Evolutionary conservation across 2,113 vertebrate genomes (phyloP).

Genomic region (Cyphomyrus discorhynchus): DNA sequence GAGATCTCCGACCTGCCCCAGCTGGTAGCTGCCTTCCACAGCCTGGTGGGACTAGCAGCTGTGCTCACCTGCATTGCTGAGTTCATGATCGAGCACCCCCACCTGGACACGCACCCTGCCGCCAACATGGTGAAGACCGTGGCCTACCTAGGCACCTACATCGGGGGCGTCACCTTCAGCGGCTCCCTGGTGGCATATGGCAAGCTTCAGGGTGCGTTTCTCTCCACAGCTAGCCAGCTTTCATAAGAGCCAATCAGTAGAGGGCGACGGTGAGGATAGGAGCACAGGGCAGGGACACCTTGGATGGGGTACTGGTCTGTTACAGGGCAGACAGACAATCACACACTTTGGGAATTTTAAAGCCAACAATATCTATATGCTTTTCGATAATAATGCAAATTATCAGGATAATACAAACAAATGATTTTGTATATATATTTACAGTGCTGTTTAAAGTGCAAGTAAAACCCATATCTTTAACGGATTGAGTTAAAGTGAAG

Average conservation of each 20-base stretch:
- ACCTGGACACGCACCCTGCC: conserved; percentile 55
- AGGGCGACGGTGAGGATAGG: neutral
- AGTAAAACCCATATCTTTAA: too few relatives aligned
- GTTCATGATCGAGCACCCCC: conserved; percentile 62
- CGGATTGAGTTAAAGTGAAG: too few relatives aligned
- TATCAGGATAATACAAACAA: neutral
- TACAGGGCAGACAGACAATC: neutral
- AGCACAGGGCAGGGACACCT: neutral
- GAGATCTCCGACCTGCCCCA: conserved; percentile 69
- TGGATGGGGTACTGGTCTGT: neutral
- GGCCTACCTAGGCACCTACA: conserved; percentile 61
- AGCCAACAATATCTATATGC: neutral
- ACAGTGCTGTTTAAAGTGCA: too few relatives aligned
- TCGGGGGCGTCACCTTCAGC: conserved; percentile 64
- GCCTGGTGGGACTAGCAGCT: conserved; percentile 63
- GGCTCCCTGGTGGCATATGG: conserved; percentile 59
- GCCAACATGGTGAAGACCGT: conserved; percentile 57
- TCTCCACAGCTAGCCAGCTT: neutral
- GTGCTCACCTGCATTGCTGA: conserved; percentile 57
- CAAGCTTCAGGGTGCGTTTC: conserved; percentile 56
- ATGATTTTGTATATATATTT: neutral
- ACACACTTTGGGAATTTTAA: neutral
- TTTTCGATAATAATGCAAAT: neutral
- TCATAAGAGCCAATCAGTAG: neutral
- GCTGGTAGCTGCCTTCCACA: conserved; percentile 71